These are phyloP conservation scores for Battus philenor DNA, from an alignment of 1,140 invertebrate genomes.

Conservation along the genomic window DNA sequence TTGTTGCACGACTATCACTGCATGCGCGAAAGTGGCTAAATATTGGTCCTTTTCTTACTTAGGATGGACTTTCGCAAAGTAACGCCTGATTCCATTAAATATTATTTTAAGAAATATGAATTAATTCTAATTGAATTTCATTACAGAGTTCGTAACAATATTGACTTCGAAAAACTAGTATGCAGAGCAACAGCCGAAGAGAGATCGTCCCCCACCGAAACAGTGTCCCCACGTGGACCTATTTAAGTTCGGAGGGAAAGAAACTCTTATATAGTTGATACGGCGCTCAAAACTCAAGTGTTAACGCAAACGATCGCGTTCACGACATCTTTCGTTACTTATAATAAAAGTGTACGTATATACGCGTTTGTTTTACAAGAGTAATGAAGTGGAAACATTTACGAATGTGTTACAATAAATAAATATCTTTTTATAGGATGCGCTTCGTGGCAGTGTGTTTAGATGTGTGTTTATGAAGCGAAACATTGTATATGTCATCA, in stretches of 20 bases:
- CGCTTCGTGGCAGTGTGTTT: constrained; percentile 48
- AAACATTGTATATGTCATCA: constrained; percentile 14
- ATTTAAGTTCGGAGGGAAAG: constrained; percentile 56
- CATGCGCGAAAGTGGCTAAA: no score
- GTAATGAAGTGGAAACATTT: no score
- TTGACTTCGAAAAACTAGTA: constrained; percentile 77
- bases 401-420: not conserved
- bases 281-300: constrained; percentile 13
- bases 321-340: no score
- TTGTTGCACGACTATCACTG: no score
- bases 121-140: not conserved
- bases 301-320: constrained; percentile 19
- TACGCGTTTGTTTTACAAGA: no score
- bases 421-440: constrained; percentile 24
- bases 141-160: constrained; percentile 76
- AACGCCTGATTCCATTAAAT: no score
- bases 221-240: constrained; percentile 49
- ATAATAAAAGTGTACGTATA: no score
- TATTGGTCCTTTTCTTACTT: no score
- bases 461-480: constrained; percentile 2
- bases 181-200: constrained; percentile 58
- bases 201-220: constrained; percentile 45
- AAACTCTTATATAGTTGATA: constrained; percentile 63
- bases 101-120: not conserved
- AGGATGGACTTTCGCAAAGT: no score